These are phyloP conservation scores for Tragelaphus oryx DNA, from an alignment of 2,797 vertebrate species.

Conservation along the genomic window DNA sequence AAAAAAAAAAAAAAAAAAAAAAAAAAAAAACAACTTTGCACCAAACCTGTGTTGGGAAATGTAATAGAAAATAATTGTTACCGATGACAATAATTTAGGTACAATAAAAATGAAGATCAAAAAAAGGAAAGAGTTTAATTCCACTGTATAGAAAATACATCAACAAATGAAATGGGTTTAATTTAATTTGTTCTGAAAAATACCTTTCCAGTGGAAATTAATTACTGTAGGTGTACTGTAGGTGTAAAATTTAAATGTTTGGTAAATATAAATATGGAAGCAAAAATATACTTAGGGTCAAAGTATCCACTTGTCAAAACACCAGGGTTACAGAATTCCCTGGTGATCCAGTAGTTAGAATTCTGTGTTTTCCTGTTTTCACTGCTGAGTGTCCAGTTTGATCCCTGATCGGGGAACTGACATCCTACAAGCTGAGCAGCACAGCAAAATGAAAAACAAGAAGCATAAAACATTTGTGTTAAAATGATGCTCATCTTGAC, in stretches of 20 bases:
- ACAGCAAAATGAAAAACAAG: not conserved
- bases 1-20: too few species aligned
- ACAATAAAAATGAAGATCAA: not conserved
- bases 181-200: conserved; percentile 5
- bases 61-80: conserved; percentile 14
- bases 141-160: not conserved
- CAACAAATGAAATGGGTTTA: not conserved
- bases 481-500: not conserved
- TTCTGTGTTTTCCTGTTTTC: not conserved
- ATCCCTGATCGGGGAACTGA: not conserved
- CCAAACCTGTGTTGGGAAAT: not conserved
- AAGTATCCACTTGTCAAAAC: not conserved
- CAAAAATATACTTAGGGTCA: not conserved
- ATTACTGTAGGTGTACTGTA: not conserved
- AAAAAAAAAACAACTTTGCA: not conserved
- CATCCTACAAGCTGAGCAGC: not conserved
- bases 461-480: not conserved
- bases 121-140: not conserved
- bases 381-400: not conserved
- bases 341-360: not conserved
- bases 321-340: not conserved
- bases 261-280: not conserved
- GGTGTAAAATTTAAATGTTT: not conserved
- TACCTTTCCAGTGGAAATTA: not conserved
- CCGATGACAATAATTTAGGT: not conserved